Evolutionary conservation across 1,140 invertebrate genomes (phyloP).

Genomic region (Bombus sibiricus): DNA sequence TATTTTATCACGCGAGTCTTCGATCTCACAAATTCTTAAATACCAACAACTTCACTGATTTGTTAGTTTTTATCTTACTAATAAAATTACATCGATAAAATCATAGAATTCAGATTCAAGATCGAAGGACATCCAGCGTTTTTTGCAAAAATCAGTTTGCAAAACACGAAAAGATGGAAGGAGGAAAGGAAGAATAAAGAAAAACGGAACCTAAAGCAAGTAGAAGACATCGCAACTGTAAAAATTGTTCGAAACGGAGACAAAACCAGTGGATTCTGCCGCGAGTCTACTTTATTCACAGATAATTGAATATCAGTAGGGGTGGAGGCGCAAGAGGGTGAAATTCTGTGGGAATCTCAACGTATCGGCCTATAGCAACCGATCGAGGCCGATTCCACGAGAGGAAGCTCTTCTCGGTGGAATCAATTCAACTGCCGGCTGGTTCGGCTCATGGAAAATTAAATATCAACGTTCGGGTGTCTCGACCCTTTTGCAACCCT

Average conservation of each 20-base stretch:
- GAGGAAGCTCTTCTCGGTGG: constrained; percentile 10
- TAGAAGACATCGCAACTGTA: no score
- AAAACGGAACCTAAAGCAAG: no score
- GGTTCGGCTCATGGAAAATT: constrained; percentile 51
- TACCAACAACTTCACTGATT: no score
- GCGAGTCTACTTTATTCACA: constrained; percentile 15
- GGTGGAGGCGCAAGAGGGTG: background rate
- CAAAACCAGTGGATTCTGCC: background rate
- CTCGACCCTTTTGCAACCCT: background rate
- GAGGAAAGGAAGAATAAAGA: background rate
- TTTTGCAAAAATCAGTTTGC: no score
- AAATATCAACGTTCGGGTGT: constrained; percentile 43
- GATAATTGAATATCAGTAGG: constrained; percentile 59
- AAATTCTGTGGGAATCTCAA: constrained; percentile 47
- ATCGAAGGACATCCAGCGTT: no score
- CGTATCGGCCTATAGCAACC: background rate
- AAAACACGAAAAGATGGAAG: no score
- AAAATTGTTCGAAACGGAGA: background rate
- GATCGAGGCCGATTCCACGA: background rate
- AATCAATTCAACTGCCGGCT: constrained; percentile 47
- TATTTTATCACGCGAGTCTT: no score
- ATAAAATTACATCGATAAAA: no score
- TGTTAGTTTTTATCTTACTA: no score
- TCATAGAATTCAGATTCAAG: no score
- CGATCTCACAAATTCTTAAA: no score